Percentiles rank a stretch among this genome's conserved stretches.
Conservation (phyloP, 2,113 vertebrate species). For the Gadus chalcogrammus region DNA sequence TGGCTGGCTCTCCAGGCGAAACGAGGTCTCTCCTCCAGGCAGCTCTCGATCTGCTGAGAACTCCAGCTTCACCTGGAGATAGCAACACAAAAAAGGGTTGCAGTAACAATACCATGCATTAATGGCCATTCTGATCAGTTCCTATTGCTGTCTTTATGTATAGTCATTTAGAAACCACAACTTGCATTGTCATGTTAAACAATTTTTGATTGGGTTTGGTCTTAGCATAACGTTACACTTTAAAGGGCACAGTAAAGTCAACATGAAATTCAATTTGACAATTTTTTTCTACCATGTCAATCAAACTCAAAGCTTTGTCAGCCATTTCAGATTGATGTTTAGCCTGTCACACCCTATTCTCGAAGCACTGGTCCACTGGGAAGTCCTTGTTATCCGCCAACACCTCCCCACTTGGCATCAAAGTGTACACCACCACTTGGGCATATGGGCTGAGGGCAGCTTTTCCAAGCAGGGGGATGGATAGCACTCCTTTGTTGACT, state of each 20-base stretch:
- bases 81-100: not conserved
- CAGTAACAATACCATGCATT: too few relatives aligned
- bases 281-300: too few relatives aligned
- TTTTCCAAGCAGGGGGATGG: slow-evolving; percentile 54
- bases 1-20: slow-evolving; percentile 75
- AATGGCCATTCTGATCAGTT: too few relatives aligned
- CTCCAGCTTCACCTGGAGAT: slow-evolving; percentile 75
- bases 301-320: too few relatives aligned
- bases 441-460: slow-evolving; percentile 72
- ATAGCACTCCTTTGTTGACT: slow-evolving; percentile 70
- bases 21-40: slow-evolving; percentile 66
- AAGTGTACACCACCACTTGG: slow-evolving; percentile 78
- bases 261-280: too few relatives aligned
- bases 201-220: too few relatives aligned
- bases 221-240: too few relatives aligned
- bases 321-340: too few relatives aligned
- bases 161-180: too few relatives aligned
- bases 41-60: slow-evolving; percentile 70
- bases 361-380: slow-evolving; percentile 74
- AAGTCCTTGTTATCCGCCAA: slow-evolving; percentile 81
- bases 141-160: too few relatives aligned
- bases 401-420: slow-evolving; percentile 72
- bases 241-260: too few relatives aligned
- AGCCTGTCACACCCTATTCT: slow-evolving; percentile 75
- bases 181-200: too few relatives aligned